Percentiles rank a stretch among this genome's conserved stretches.
phyloP scores from a whole-genome alignment of 2,797 vertebrate species.

The Lutjanus campechanus region DNA sequence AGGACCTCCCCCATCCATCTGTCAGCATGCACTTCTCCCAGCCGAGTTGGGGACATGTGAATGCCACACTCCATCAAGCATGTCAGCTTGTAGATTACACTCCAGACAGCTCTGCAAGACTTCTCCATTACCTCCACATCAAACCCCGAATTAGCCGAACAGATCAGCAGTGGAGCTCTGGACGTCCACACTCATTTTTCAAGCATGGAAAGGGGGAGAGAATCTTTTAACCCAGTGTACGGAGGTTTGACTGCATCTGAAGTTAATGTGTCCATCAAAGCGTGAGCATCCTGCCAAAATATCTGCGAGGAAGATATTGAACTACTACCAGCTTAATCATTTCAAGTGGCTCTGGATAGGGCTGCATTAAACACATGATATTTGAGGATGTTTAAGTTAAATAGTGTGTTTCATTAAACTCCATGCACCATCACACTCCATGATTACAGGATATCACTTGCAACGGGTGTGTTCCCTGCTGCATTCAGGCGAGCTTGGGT shows the following conservation, averaged over 20 bases:
- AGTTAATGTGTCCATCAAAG: constrained; percentile 20
- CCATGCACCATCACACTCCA: not conserved
- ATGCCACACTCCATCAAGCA: constrained; percentile 80
- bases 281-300: constrained; percentile 20
- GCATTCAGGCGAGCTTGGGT: too few species aligned
- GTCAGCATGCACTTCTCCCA: constrained; percentile 71
- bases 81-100: constrained; percentile 75
- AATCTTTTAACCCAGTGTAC: constrained; percentile 23
- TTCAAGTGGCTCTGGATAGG: constrained; percentile 7
- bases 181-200: constrained; percentile 58
- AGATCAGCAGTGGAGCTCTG: constrained; percentile 38
- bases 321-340: constrained; percentile 25
- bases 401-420: not conserved
- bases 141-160: constrained; percentile 69
- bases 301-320: constrained; percentile 25
- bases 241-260: constrained; percentile 30
- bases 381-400: not conserved
- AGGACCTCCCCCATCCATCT: constrained; percentile 81
- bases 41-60: constrained; percentile 71
- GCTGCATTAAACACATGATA: constrained; percentile 2
- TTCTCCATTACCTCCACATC: constrained; percentile 72
- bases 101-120: constrained; percentile 70
- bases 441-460: not conserved
- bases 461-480: too few species aligned
- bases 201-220: constrained; percentile 21